Conservation (phyloP, 2,797 vertebrate species). For the Holocentrus rufus region DNA sequence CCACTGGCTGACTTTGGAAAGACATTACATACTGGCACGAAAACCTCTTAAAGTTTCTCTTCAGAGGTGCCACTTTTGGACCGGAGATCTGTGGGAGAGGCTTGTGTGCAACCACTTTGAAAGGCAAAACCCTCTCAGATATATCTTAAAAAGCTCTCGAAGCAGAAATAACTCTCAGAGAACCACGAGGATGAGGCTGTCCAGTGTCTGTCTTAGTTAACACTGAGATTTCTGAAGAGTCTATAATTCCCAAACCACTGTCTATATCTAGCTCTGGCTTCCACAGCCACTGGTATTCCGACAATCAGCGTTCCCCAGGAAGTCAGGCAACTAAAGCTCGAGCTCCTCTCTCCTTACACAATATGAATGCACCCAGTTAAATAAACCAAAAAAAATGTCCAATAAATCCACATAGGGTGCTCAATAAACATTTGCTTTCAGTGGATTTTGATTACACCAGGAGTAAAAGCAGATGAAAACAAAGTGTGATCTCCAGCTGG, state of each 20-base stretch:
- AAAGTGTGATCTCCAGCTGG: too few relatives aligned
- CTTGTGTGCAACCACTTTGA: conserved; percentile 2
- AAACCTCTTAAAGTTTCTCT: conserved; percentile 1
- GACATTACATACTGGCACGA: not conserved
- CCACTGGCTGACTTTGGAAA: not conserved
- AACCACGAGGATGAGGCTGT: conserved; percentile 1
- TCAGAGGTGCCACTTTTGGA: not conserved
- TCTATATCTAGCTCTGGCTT: conserved; percentile 47
- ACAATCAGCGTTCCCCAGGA: conserved; percentile 54
- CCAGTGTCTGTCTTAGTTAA: conserved; percentile 5
- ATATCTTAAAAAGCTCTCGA: not conserved
- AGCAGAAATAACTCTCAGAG: conserved; percentile 16
- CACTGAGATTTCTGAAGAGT: conserved; percentile 5
- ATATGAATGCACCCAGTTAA: not conserved
- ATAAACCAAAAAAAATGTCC: not conserved
- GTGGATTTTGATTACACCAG: too few relatives aligned
- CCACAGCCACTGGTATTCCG: conserved; percentile 35
- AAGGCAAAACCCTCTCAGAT: not conserved
- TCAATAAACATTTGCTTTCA: too few relatives aligned
- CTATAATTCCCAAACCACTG: conserved; percentile 54
- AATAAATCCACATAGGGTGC: too few relatives aligned
- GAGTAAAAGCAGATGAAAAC: too few relatives aligned
- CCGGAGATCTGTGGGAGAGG: not conserved
- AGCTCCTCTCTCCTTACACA: not conserved
- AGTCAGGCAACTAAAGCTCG: conserved; percentile 41